A percentile compares a stretch with the other conserved stretches of the same genome.
Conservation (phyloP, 2,113 vertebrate species). For the Geococcyx californianus region DNA sequence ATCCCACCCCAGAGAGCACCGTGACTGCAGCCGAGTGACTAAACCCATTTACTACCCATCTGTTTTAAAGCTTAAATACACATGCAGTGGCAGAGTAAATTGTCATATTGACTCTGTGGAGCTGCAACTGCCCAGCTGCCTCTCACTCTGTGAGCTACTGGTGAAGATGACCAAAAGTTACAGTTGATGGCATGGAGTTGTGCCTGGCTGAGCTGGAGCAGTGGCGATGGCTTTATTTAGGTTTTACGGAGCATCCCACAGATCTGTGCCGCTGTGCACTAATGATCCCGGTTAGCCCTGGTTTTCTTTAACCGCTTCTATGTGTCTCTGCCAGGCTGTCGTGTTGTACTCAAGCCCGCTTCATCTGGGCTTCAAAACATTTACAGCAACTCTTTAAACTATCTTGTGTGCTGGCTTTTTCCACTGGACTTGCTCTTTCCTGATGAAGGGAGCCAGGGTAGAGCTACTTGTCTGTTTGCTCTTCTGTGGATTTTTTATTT, state of each 20-base stretch:
- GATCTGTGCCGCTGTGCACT: not conserved
- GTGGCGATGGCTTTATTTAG: not conserved
- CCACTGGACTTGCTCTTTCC: not conserved
- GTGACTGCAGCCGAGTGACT: not conserved
- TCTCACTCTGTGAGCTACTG: not conserved
- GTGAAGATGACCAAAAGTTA: not conserved
- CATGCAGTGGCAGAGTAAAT: not conserved
- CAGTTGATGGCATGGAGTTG: not conserved
- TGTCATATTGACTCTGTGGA: fast-evolving
- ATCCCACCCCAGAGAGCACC: not conserved
- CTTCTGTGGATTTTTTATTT: not conserved
- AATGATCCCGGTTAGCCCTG: not conserved
- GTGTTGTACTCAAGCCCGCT: not conserved
- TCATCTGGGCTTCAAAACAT: not conserved
- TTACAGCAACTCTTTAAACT: not conserved
- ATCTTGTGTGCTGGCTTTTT: not conserved
- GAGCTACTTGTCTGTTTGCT: not conserved
- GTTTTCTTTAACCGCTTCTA: not conserved
- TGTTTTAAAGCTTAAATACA: not conserved
- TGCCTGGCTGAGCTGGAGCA: not conserved
- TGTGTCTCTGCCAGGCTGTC: fast-evolving
- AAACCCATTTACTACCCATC: not conserved
- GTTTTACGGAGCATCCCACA: not conserved
- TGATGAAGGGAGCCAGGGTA: not conserved
- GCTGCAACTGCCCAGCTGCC: not conserved